A percentile compares a stretch with the other conserved stretches of the same genome.
phyloP scores from a whole-genome alignment of 2,113 vertebrate species.

The Tetrax tetrax region DNA sequence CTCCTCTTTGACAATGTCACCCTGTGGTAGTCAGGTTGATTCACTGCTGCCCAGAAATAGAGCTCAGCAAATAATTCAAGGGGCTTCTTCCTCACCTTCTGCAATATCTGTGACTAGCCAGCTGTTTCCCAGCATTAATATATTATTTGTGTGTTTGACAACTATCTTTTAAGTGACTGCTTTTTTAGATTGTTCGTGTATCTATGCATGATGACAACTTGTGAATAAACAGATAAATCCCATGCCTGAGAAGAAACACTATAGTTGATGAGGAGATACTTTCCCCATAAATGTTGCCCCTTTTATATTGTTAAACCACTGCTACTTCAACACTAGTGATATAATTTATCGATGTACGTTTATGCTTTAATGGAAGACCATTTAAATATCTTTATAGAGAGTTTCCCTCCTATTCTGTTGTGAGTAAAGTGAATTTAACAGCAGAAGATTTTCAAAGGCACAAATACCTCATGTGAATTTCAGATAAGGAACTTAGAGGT shows the following conservation, averaged over 20 bases:
- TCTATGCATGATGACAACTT: not conserved
- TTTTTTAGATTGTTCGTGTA: not conserved
- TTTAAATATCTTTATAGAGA: not conserved
- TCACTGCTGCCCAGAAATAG: not conserved
- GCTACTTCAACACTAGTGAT: not conserved
- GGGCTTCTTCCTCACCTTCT: not conserved
- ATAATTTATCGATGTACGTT: not conserved
- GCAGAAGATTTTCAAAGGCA: not conserved
- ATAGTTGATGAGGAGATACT: not conserved
- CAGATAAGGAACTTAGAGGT: not conserved
- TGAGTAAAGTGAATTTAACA: not conserved
- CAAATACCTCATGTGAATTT: not conserved
- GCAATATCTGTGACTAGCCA: not conserved
- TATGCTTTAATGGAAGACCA: not conserved
- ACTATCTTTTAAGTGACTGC: not conserved
- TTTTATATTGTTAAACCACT: not conserved
- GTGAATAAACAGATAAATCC: not conserved
- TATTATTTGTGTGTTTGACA: not conserved
- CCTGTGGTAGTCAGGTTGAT: not conserved
- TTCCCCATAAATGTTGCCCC: not conserved
- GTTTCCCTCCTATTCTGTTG: not conserved
- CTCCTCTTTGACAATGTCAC: not conserved
- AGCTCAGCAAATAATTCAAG: not conserved
- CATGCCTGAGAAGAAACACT: not conserved
- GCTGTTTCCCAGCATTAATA: not conserved